A percentile compares a stretch with the other conserved stretches of the same genome.
These are phyloP conservation scores for Dermatemys mawii DNA, from an alignment of 2,113 vertebrate species.

Conservation along the genomic window DNA sequence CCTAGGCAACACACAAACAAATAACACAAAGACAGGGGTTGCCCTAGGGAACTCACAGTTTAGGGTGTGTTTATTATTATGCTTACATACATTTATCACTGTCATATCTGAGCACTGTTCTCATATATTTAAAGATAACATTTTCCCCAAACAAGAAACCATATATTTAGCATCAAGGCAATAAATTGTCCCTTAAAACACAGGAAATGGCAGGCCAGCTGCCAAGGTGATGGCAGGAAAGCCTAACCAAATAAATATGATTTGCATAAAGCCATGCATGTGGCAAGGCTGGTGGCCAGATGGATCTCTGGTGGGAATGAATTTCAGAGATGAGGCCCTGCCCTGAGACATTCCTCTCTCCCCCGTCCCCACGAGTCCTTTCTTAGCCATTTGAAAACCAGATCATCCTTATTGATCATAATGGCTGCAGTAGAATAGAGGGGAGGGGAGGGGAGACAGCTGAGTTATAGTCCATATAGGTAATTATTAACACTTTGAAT, in stretches of 20 bases:
- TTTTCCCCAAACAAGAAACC: rapidly evolving
- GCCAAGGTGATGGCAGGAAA: not conserved
- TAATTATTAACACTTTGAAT: not conserved
- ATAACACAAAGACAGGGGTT: not conserved
- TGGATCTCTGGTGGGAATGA: not conserved
- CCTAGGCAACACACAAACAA: not conserved
- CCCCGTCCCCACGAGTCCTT: rapidly evolving
- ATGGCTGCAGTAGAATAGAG: not conserved
- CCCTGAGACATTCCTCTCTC: not conserved
- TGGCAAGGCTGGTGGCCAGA: not conserved
- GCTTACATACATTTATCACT: slow-evolving; percentile 6
- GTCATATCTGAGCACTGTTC: not conserved
- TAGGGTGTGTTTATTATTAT: not conserved
- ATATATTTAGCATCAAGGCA: not conserved
- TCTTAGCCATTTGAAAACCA: not conserved
- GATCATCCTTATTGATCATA: not conserved
- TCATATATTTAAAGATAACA: slow-evolving; percentile 31
- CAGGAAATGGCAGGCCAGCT: slow-evolving; percentile 5
- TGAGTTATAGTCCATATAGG: not conserved
- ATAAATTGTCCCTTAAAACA: slow-evolving; percentile 2
- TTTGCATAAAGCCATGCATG: not conserved
- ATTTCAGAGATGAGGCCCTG: not conserved
- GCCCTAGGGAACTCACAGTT: not conserved
- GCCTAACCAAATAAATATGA: not conserved
- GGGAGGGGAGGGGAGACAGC: not conserved